Evolutionary conservation across 2,797 vertebrate species (phyloP), one percentile per base, ranked within the genome.

Genomic region (Geotria australis): DNA sequence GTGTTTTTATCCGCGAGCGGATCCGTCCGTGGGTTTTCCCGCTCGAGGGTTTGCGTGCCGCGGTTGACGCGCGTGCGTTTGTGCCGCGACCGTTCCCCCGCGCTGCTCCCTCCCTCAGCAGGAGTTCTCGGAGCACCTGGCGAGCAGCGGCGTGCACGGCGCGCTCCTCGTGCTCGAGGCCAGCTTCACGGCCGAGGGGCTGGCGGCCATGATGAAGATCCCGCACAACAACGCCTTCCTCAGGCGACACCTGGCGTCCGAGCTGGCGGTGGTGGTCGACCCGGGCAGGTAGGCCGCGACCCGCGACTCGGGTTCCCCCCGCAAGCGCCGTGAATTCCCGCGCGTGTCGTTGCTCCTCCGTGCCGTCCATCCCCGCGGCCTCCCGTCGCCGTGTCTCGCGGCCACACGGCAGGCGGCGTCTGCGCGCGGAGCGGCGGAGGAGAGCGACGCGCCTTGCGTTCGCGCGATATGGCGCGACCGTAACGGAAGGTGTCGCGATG

Each of bases 101-200:
- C 46, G 24, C 2, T 9, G 3, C 1, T 11, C 6, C 9, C 45
- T 51, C 1, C 46, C 57, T 7, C 24, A 38, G 10, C 61, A 84
- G 81, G 80, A 85, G 66, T 85, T 76, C 8, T 75, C 77, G 1
- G 80, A 83, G 61, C 73, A 65, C 64, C 75, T 85, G 57, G 70
- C 71, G 14, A 79, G 73, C 64, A 77, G 77, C 1, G 81, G 81
- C 1, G 70, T 85, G 45, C 81, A 85, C 0, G 81, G 81, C 1
- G 81, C 80, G 0, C 77, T 81, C 63, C 71, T 85, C 70, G 74
- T 84, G 51, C 72, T 85, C 12, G 80, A 84, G 57, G 76, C 79
- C 9, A 73, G 76, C 2, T 85, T 85, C 65, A 79, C 75, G n/a
- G 74, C 71, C 0, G 80, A 85, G 47, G 60, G 75, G 69, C 79